Percentiles rank a stretch among this genome's conserved stretches.
These are phyloP conservation scores for Apostichopus parvimensis DNA, from an alignment of 35 echinoderm and acorn worm species.

Conservation along the genomic window DNA sequence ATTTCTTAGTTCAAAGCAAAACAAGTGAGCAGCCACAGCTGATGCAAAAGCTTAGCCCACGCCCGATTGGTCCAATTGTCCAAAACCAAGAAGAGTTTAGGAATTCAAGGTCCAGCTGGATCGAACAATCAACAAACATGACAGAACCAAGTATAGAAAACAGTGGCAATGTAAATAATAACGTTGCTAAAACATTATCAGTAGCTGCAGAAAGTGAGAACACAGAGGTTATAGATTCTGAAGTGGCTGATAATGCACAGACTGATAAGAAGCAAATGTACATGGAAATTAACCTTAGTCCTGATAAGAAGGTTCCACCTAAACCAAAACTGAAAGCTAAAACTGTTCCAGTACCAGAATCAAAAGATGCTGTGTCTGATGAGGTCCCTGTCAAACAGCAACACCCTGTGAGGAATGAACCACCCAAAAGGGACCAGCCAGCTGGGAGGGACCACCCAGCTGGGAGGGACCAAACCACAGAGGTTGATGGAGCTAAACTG, in stretches of 20 bases:
- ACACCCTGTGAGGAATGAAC: neutral
- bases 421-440: neutral
- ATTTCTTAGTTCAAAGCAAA: neutral
- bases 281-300: conserved; percentile 50
- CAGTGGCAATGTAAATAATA: conserved; percentile 3
- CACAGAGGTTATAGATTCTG: neutral
- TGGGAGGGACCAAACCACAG: neutral
- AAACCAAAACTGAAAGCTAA: conserved; percentile 37
- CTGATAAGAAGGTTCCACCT: conserved; percentile 38
- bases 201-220: neutral
- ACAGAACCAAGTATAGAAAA: conserved; percentile 3
- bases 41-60: neutral
- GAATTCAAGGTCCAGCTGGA: conserved; percentile 15
- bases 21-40: neutral
- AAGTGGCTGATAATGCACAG: neutral
- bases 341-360: neutral
- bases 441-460: neutral
- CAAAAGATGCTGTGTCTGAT: neutral
- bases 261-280: conserved; percentile 17
- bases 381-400: neutral
- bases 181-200: conserved; percentile 24
- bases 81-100: conserved; percentile 44
- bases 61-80: conserved; percentile 30
- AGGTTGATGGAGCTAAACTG: neutral
- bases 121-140: conserved; percentile 6